Base-by-base conservation (phyloP, 1,140 invertebrate genomes). In the Cotesia chilonis region DNA sequence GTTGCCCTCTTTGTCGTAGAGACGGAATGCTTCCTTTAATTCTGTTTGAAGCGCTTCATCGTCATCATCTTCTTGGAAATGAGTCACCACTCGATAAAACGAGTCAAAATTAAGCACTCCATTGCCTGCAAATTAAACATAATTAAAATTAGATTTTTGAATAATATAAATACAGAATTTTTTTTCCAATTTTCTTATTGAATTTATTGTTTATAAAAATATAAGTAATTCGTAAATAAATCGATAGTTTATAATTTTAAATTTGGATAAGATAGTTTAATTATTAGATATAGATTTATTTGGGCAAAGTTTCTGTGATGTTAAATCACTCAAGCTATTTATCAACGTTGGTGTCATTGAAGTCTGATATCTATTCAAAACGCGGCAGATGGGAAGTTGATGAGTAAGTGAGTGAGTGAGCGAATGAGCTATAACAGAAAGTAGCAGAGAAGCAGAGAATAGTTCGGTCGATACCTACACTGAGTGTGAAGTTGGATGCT, bases 1-100 rank as follows among this genome's bases (percentile, higher is more conserved):
- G 76, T 94, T 94, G 65, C 93, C 91, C 85, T 92, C 91, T 87
- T 92, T 93, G 81, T 93, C 92, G 76, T 92, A 93, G 1, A 93
- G 87, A 75, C 92, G 88, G 84, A 94, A 93, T 60, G 92, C 92
- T 83, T 92, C 92, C 79, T 93, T 93, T 2, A 93, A 83, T 82
- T 93, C 92, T 71, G 92, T 92, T 79, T 94, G 92, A 38, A 94
- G 87, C 2, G 93, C 93, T 81, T 47, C 41, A 10, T 94, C 94
- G 71, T 93, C 92, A 82, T 94, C 93, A 74, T 91, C 90, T 65
- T 92, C 91, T 70, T 92, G 84, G 77, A 92, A 92, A 78, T 92
- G 91, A 10, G 88, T 88, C 2, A 91, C 91, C 35, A 92, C 91
- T n/a, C 90, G 88, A 47, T 89, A 90, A 78, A 92, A 92, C 7